Base-by-base conservation (phyloP, 2,797 vertebrate species). In the Rhynchonycteris naso region DNA sequence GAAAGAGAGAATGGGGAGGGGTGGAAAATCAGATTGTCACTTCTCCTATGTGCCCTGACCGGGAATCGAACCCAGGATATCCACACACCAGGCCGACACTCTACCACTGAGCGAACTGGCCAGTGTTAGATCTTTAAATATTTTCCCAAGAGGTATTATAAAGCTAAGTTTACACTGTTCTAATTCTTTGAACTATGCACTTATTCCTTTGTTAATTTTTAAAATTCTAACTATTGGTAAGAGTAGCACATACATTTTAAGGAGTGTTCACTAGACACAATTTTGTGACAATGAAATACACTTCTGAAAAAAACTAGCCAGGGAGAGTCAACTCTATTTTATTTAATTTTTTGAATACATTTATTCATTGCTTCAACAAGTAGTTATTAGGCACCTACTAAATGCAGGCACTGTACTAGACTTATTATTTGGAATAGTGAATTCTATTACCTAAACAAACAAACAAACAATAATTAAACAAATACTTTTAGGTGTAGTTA, bases 261-360 rank as follows among this genome's bases (percentile, higher is more conserved):
- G 38, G 38, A 84, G 7, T 72, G 26, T 93, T 93, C 59, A 47
- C 35, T n/a, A 52, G 19, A 50, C 10, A 90, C 3, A 72, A 9
- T 72, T 93, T 33, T 52, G 43, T 82, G 75, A 82, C n/a, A 78
- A 21, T 74, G 16, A 82, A 85, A 68, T 69, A 43, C 38, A 5
- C 59, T 88, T 87, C 35, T 88, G 65, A 76, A 43, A 80, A 69
- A 86, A 84, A 84, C 19, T 68, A 47, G 24, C 30, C 22, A 50
- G 5, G 14, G n/a, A 71, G 28, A 94, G 38, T 75, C 28, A 92
- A 88, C 50, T 92, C 61, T 63, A 10, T 16, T 74, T 88, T 88
- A 95, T 90, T 92, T 88, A 54, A 47, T 68, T 95, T 95, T 95
- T 94, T 74, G 3, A 87, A 88, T 52, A 84, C 5, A 71, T 63